Evolutionary conservation across 2,888 invertebrate genomes (phyloP), one percentile per base, ranked within the genome.

Genomic region (Hypomecis atomaria): DNA sequence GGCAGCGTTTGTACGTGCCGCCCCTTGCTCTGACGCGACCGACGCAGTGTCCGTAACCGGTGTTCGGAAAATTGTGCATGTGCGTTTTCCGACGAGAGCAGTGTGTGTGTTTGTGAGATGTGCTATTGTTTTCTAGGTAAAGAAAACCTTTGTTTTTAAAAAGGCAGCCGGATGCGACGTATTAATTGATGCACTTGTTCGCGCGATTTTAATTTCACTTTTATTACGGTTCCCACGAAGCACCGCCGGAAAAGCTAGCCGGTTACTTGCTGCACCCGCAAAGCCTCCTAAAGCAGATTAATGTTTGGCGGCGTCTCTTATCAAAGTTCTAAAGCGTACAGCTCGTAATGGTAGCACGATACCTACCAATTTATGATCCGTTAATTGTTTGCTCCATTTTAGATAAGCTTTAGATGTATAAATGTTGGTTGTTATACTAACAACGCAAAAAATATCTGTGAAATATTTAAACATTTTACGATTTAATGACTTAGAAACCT

Each of bases 91-190:
- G 91, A 87, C 84, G 83, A 85, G 81, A 86, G 87, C 86, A 89
- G 91, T 91, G 92, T 92, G 87, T 91, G 91, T 92, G 89, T 83
- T 87, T 88, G 91, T 92, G 92, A 88, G 87, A 92, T 92, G 92
- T 92, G 92, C 90, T 89, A 89, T 92, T 92, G 90, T 92, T 92
- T 90, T 88, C 89, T 92, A 92, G 92, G 92, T 92, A 91, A 92
- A 72, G 81, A 83, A 76, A 77, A 83, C 80, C 81, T 82, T 83
- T 87, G 79, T 86, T 86, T 75, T 77, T 63, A 66, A 85, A 86
- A 85, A 87, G 85, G 86, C 88, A 84, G 84, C 84, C 83, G 86
- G 85, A 87, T 86, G 79, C 82, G 78, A 81, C 74, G 74, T 53
- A 82, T 82, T 83, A 80, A 78, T 78, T 74, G 74, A 82, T 85